Conservation (phyloP, 2,888 invertebrate genomes). For the Iselma pallidipennis region DNA sequence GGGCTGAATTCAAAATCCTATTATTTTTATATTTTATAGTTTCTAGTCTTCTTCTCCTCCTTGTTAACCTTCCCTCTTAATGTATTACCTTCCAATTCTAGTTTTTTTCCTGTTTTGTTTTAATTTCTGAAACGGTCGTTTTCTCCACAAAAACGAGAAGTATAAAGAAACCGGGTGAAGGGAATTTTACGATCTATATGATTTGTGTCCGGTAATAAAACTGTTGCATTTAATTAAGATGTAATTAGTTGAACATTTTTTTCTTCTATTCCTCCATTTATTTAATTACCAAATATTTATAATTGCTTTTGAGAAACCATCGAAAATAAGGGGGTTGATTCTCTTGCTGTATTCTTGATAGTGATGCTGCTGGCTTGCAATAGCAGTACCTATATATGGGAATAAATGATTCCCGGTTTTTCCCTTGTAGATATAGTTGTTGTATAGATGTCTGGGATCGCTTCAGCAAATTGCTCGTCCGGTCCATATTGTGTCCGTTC, state of each 20-base stretch:
- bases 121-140: too few species aligned
- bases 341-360: too few species aligned
- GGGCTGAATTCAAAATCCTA: too few species aligned
- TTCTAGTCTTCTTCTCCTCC: too few species aligned
- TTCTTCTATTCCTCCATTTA: conserved; percentile 36
- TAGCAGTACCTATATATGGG: neutral
- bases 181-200: neutral
- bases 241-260: conserved; percentile 35
- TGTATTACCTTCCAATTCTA: too few species aligned
- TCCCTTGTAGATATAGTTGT: conserved; percentile 24
- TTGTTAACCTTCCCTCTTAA: too few species aligned
- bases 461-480: conserved; percentile 50
- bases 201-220: neutral
- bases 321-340: too few species aligned
- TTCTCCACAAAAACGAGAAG: too few species aligned
- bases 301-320: too few species aligned
- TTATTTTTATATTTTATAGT: too few species aligned
- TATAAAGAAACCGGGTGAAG: neutral
- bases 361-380: neutral
- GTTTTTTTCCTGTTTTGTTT: too few species aligned
- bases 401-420: conserved; percentile 40
- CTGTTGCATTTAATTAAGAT: neutral
- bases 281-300: too few species aligned
- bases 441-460: conserved; percentile 36
- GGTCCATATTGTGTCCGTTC: conserved; percentile 41